Percentiles rank a stretch among this genome's conserved stretches.
phyloP scores from a whole-genome alignment of 2,888 invertebrate genomes.

The Acleris laterana region DNA sequence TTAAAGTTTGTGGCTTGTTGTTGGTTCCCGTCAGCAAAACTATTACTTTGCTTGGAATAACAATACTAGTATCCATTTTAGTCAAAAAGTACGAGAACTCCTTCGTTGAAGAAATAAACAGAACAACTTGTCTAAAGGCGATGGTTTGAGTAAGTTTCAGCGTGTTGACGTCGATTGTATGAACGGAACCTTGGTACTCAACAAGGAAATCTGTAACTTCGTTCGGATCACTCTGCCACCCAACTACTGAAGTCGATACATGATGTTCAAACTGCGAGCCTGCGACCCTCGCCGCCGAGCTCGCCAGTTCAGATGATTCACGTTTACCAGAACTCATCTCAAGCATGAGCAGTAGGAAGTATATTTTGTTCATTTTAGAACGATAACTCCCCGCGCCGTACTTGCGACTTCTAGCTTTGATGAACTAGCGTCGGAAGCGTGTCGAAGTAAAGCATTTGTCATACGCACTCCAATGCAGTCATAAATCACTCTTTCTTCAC shows the following conservation, averaged over 20 bases:
- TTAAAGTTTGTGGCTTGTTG: conserved; percentile 38
- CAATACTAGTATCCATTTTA: conserved; percentile 46
- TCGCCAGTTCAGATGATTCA: conserved; percentile 39
- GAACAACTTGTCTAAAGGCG: conserved; percentile 53
- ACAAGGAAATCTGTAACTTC: conserved; percentile 48
- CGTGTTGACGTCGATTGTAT: conserved; percentile 43
- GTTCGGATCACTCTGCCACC: conserved; percentile 45
- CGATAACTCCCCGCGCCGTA: too few relatives aligned
- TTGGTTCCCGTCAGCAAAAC: conserved; percentile 47
- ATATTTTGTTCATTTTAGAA: background rate
- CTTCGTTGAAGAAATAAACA: conserved; percentile 49
- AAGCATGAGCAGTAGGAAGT: background rate
- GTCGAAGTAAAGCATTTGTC: too few relatives aligned
- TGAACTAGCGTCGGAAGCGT: too few relatives aligned
- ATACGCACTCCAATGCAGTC: too few relatives aligned
- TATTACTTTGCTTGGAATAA: conserved; percentile 52
- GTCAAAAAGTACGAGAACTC: conserved; percentile 51
- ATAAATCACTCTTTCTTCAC: too few relatives aligned
- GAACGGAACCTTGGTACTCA: conserved; percentile 48
- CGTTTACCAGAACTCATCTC: background rate
- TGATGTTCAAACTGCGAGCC: conserved; percentile 48
- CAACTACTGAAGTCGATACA: conserved; percentile 51
- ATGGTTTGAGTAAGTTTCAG: conserved; percentile 35
- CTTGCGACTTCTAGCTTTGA: too few relatives aligned
- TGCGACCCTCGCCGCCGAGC: conserved; percentile 49